phyloP scores from a whole-genome alignment of 1,140 invertebrate genomes.

The Tetramorium simillimum region DNA sequence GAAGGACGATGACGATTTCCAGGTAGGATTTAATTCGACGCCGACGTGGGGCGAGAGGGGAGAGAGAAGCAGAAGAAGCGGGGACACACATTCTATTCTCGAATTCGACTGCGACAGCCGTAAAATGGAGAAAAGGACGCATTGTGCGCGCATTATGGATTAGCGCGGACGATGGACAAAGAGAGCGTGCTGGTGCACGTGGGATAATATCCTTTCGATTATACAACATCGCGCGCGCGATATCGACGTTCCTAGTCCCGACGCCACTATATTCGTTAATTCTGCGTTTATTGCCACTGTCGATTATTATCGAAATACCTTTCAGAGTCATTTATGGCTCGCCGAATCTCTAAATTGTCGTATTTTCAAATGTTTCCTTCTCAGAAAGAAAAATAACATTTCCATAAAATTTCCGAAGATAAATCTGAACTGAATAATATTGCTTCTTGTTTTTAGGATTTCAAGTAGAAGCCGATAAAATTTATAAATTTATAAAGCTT shows the following conservation, averaged over 20 bases:
- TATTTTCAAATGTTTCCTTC: not conserved
- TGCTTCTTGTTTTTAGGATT: not conserved
- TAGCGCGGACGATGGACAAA: conserved; percentile 37
- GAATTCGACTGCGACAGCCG: conserved; percentile 56
- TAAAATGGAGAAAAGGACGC: conserved; percentile 55
- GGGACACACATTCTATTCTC: conserved; percentile 50
- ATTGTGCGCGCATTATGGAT: conserved; percentile 56
- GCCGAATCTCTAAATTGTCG: not conserved
- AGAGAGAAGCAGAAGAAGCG: conserved; percentile 21
- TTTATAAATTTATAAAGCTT: not conserved
- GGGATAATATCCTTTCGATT: conserved; percentile 52
- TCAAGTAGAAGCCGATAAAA: not conserved
- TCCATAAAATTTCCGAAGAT: not conserved
- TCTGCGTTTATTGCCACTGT: conserved; percentile 6
- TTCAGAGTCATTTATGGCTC: not conserved
- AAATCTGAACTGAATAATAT: not conserved
- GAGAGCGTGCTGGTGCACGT: conserved; percentile 37
- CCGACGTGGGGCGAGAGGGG: conserved; percentile 15
- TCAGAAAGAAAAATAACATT: not conserved
- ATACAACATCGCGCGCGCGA: conserved; percentile 31
- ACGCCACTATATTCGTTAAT: not conserved
- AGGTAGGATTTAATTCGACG: conserved; percentile 56
- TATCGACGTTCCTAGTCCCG: conserved; percentile 28
- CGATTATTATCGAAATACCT: conserved; percentile 10
- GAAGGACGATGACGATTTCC: conserved; percentile 55